Evolutionary conservation across 2,888 invertebrate species (phyloP).

Genomic region (Polyommatus icarus): DNA sequence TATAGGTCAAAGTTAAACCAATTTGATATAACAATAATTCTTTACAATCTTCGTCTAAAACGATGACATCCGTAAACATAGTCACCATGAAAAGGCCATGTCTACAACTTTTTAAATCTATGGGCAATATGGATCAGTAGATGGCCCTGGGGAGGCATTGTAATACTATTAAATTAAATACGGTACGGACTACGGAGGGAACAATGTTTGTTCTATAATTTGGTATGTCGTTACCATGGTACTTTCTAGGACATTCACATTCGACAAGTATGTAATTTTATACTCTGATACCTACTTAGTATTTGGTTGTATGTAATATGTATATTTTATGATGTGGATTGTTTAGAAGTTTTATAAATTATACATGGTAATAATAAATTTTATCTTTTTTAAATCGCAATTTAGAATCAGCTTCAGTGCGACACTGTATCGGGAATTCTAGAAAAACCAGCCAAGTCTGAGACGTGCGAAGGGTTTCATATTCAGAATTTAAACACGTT

Average conservation of each 20-base stretch:
- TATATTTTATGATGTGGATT: not conserved
- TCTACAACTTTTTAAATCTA: not conserved
- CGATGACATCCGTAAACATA: not conserved
- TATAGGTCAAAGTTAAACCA: not conserved
- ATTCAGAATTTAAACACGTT: not conserved
- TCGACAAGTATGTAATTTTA: slow-evolving; percentile 5
- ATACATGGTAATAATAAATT: too few relatives aligned
- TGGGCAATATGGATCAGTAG: slow-evolving; percentile 24
- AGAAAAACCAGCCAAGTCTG: not conserved
- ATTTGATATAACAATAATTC: not conserved
- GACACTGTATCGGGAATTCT: not conserved
- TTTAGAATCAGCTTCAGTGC: not conserved
- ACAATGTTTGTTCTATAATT: slow-evolving; percentile 27
- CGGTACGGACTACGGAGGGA: slow-evolving; percentile 17
- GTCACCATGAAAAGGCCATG: not conserved
- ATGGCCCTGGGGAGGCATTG: slow-evolving; percentile 26
- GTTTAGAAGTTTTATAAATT: too few relatives aligned
- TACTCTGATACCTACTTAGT: not conserved
- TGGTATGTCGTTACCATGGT: slow-evolving; percentile 11
- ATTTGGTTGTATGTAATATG: not conserved
- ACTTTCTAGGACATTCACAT: slow-evolving; percentile 4
- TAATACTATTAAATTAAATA: slow-evolving; percentile 25
- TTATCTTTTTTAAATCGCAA: not conserved
- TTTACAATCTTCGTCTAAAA: not conserved
- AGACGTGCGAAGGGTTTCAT: not conserved